phyloP scores from a whole-genome alignment of 2,888 invertebrate species.

The Ochropacha duplaris region DNA sequence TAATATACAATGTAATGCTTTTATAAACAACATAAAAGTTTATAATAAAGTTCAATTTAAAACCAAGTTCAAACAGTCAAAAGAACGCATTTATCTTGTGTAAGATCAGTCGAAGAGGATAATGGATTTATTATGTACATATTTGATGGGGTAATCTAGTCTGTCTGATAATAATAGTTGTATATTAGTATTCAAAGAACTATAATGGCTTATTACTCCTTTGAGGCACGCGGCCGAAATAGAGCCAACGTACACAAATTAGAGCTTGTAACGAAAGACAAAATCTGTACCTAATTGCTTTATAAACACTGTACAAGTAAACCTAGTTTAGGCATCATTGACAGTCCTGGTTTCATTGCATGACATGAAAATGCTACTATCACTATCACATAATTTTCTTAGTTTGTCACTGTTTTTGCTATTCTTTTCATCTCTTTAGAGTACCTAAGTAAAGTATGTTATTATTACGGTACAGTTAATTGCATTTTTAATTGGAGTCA shows the following conservation, averaged over 20 bases:
- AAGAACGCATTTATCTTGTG: background rate
- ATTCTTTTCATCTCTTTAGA: no score
- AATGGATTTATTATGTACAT: slow-evolving; percentile 11
- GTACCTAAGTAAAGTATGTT: no score
- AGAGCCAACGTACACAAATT: background rate
- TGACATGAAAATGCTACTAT: no score
- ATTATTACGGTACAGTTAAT: no score
- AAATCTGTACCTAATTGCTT: background rate
- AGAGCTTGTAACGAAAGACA: background rate
- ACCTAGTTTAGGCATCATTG: background rate
- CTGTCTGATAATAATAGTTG: background rate
- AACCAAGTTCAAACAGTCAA: background rate
- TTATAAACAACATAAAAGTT: no score
- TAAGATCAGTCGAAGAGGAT: slow-evolving; percentile 8
- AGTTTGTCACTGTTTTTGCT: no score
- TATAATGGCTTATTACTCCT: background rate
- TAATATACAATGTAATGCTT: no score
- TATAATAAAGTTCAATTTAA: background rate
- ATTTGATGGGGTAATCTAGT: slow-evolving; percentile 8
- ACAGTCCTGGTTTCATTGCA: no score
- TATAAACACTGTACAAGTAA: background rate
- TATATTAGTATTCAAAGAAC: background rate
- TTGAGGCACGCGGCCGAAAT: background rate
- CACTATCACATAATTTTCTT: no score
- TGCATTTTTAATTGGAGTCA: no score